Conservation (phyloP, 2,888 invertebrate species). For the Nephrotoma appendiculata region DNA sequence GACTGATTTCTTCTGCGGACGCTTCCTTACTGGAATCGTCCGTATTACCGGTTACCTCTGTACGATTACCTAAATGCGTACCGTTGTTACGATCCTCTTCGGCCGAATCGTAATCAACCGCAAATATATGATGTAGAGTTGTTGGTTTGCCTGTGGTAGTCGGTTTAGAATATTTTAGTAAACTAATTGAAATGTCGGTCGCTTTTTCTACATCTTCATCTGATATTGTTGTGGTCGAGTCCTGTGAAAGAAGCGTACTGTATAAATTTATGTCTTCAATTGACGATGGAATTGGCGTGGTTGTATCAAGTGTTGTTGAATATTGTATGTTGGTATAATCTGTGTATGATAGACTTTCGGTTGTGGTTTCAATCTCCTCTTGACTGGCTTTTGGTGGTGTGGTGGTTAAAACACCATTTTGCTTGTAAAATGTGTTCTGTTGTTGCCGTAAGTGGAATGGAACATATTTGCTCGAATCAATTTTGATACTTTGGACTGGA, state of each 20-base stretch:
- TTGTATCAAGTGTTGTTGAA: not conserved
- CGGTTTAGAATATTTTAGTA: slow-evolving; percentile 11
- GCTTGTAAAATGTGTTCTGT: not conserved
- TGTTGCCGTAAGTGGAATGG: not conserved
- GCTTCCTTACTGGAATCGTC: slow-evolving; percentile 14
- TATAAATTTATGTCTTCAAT: not conserved
- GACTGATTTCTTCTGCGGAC: slow-evolving; percentile 32
- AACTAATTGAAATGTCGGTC: not conserved
- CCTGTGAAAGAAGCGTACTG: not conserved
- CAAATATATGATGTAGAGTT: slow-evolving; percentile 37
- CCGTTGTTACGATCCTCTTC: not conserved
- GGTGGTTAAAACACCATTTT: not conserved
- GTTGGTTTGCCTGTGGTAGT: slow-evolving; percentile 24
- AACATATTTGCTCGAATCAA: not conserved
- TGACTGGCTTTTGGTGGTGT: not conserved
- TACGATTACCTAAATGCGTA: not conserved
- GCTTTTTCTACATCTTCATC: not conserved
- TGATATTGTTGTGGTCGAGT: not conserved
- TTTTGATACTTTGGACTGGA: not conserved
- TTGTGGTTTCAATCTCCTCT: not conserved
- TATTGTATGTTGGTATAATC: not conserved
- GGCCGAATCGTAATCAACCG: slow-evolving; percentile 24
- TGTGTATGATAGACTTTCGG: not conserved
- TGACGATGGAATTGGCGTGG: not conserved
- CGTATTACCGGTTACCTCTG: slow-evolving; percentile 9